These are phyloP conservation scores for Siniperca obscura DNA, from an alignment of 2,797 vertebrate genomes.

Conservation along the genomic window DNA sequence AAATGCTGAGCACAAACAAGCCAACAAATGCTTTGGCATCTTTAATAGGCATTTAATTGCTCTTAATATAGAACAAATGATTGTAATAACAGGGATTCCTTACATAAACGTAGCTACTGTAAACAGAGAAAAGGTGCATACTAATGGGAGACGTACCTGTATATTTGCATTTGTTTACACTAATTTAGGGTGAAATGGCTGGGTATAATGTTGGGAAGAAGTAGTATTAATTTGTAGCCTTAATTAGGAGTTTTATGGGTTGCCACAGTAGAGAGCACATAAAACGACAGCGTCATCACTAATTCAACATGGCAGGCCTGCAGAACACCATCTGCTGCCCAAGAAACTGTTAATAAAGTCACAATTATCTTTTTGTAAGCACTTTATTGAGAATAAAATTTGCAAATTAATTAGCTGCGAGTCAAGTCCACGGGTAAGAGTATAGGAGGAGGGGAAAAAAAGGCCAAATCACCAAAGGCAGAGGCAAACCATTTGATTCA, in stretches of 20 bases:
- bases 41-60: conserved; percentile 85
- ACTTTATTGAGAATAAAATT: conserved; percentile 98
- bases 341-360: conserved; percentile 99
- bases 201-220: conserved; percentile 74
- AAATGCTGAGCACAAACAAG: conserved; percentile 81
- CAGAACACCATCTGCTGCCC: conserved; percentile 98
- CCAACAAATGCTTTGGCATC: conserved; percentile 77
- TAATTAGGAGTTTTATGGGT: conserved; percentile 87
- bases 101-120: conserved; percentile 71
- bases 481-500: conserved; percentile 70
- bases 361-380: conserved; percentile 99
- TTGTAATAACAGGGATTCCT: conserved; percentile 74
- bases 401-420: conserved; percentile 95
- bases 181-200: conserved; percentile 68
- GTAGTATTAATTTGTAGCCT: conserved; percentile 86
- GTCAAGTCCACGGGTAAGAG: conserved; percentile 76
- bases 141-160: conserved; percentile 69
- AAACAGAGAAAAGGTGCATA: conserved; percentile 59
- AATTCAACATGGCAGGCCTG: conserved; percentile 98
- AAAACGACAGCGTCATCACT: conserved; percentile 94
- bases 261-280: conserved; percentile 93
- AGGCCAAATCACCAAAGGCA: conserved; percentile 72
- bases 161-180: conserved; percentile 74
- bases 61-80: conserved; percentile 83
- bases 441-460: conserved; percentile 37